Evolutionary conservation across 2,888 invertebrate species (phyloP), one percentile per base, ranked within the genome.

Genomic region (Abrostola tripartita): DNA sequence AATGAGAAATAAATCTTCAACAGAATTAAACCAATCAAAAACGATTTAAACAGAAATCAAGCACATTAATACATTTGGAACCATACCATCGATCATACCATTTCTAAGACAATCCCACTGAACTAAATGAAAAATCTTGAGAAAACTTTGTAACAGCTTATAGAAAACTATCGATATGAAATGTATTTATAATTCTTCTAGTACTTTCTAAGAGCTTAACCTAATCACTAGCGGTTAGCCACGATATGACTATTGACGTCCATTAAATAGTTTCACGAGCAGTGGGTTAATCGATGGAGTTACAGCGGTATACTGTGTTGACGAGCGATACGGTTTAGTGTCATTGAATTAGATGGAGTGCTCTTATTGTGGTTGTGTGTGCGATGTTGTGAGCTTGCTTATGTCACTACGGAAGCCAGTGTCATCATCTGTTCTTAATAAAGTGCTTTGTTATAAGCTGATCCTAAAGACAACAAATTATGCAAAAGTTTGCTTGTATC

Each of bases 221-320:
- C 63, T 56, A 62, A 76, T 61, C 54, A 58, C 40, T 65, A 60
- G 75, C 52, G 66, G 71, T 75, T 55, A 50, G 52, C 75, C 72
- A 61, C 61, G 61, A 70, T 24, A 24, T 24, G 24, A 65, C 50
- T 55, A 66, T 65, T 61, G 52, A n/a, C 55, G 62, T 65, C 59
- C 58, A 61, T 70, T 67, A 61, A 66, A 74, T 65, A 74, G 61
- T 69, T 65, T 65, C 62, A 59, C 74, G 70, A 57, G 53, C 61
- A 78, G 51, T 76, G 59, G 78, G 76, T 76, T 78, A 76, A 71
- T 78, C 54, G 66, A 54, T 60, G 54, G 42, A 50, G 61, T 64
- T 57, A 64, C 70, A 69, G 69, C 69, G 47, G 50, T 40, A 41
- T 56, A 58, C 60, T 67, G 56, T 68, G 44, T 37, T 44, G 42